Percentiles rank a stretch among this genome's conserved stretches.
Conservation (phyloP, 2,113 vertebrate genomes). For the Crotalus viridis region DNA sequence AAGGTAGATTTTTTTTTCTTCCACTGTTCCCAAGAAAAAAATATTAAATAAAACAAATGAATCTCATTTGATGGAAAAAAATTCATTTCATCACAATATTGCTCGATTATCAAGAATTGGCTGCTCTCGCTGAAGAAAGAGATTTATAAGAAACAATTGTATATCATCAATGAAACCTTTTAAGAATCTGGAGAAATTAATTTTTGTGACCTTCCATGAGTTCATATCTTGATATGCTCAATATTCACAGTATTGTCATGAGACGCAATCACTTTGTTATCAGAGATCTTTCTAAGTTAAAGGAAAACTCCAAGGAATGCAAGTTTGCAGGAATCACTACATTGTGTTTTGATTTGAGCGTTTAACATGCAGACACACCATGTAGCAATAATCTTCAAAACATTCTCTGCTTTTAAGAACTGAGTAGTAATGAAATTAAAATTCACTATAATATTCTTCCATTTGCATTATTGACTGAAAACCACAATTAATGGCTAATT, state of each 20-base stretch:
- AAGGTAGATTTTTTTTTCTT: constrained; percentile 63
- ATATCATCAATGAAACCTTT: constrained; percentile 33
- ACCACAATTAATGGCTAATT: neutral
- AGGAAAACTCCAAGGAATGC: neutral
- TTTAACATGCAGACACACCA: neutral
- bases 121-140: neutral
- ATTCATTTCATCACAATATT: constrained; percentile 71
- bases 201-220: neutral
- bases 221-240: constrained; percentile 26
- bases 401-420: neutral
- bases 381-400: too few species aligned
- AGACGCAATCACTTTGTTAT: neutral
- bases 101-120: constrained; percentile 71
- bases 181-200: constrained; percentile 36
- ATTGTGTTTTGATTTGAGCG: neutral
- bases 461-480: neutral
- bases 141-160: constrained; percentile 32
- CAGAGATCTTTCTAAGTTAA: neutral
- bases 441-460: neutral
- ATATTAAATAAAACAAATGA: constrained; percentile 64
- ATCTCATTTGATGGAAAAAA: constrained; percentile 71
- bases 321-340: neutral
- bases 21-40: constrained; percentile 64
- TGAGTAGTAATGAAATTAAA: neutral
- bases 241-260: neutral